Conservation (phyloP, 2,797 vertebrate species). For the Toxotes lorentzi region DNA sequence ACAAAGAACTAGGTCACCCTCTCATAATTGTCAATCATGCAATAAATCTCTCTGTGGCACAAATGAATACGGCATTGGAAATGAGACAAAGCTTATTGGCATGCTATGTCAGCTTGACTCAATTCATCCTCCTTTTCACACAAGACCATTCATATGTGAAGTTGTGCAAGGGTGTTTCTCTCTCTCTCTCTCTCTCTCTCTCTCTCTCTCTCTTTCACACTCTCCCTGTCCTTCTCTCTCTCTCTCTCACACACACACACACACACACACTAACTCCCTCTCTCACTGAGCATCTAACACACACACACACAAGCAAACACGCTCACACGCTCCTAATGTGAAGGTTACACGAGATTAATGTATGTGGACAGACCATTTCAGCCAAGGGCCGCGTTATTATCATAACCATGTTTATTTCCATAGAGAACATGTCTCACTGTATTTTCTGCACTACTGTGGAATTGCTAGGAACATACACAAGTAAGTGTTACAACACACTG, state of each 20-base stretch:
- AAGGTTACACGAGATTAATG: slow-evolving; percentile 72
- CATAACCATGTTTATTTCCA: slow-evolving; percentile 74
- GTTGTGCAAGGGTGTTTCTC: slow-evolving; percentile 82
- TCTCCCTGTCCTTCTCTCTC: slow-evolving; percentile 3
- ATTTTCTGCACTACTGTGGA: slow-evolving; percentile 59
- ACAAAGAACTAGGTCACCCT: slow-evolving; percentile 92
- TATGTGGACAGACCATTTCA: slow-evolving; percentile 78
- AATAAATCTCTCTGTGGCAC: slow-evolving; percentile 92
- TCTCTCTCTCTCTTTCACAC: slow-evolving; percentile 15
- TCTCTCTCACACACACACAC: slow-evolving; percentile 11
- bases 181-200: slow-evolving; percentile 47
- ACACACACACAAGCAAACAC: slow-evolving; percentile 41
- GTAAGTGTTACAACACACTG: slow-evolving; percentile 25
- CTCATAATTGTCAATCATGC: slow-evolving; percentile 95
- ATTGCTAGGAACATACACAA: slow-evolving; percentile 35
- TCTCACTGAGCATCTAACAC: slow-evolving; percentile 29
- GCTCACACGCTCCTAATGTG: slow-evolving; percentile 58
- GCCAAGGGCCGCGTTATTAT: slow-evolving; percentile 73
- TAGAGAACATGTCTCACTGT: slow-evolving; percentile 59
- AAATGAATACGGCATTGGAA: slow-evolving; percentile 91
- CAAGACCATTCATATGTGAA: slow-evolving; percentile 90
- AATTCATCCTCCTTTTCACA: slow-evolving; percentile 91
- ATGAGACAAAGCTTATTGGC: slow-evolving; percentile 94
- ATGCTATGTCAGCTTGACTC: slow-evolving; percentile 91
- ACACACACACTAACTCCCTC: background rate